A percentile compares a stretch with the other conserved stretches of the same genome.
Conservation (phyloP, 1,140 invertebrate species). For the Proales similis region DNA sequence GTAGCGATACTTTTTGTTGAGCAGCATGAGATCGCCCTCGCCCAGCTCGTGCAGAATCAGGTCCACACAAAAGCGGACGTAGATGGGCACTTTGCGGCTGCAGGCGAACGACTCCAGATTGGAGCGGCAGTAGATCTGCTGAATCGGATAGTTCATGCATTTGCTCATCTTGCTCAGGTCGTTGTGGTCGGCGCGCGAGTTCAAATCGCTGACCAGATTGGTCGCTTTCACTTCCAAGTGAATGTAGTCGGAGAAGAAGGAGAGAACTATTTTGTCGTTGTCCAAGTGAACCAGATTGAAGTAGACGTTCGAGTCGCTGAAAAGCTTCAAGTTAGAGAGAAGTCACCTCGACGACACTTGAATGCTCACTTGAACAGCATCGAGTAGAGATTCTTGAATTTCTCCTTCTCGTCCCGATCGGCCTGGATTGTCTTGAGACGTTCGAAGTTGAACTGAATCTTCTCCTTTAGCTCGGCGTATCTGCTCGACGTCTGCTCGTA, state of each 20-base stretch:
- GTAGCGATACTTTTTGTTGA: slow-evolving; percentile 10
- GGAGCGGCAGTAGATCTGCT: slow-evolving; percentile 2
- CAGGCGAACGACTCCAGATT: slow-evolving; percentile 22
- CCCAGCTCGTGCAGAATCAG: slow-evolving; percentile 16
- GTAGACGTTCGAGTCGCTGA: neutral
- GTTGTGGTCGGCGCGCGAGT: neutral
- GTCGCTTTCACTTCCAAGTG: slow-evolving; percentile 31
- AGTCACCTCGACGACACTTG: neutral
- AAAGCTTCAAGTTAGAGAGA: neutral
- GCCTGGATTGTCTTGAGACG: slow-evolving; percentile 2
- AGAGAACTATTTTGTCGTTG: neutral
- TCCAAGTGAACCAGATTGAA: slow-evolving; percentile 7
- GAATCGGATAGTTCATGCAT: slow-evolving; percentile 29
- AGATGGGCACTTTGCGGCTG: slow-evolving; percentile 8
- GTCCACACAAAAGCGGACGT: slow-evolving; percentile 19
- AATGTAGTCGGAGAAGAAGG: slow-evolving; percentile 13
- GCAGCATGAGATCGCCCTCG: slow-evolving; percentile 2
- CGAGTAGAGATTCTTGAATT: slow-evolving; percentile 7
- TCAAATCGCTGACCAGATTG: slow-evolving; percentile 23
- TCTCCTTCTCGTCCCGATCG: slow-evolving; percentile 20
- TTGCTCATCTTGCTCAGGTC: slow-evolving; percentile 18
- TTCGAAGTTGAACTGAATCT: slow-evolving; percentile 9
- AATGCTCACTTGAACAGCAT: neutral
- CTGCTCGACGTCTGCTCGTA: slow-evolving; percentile 5
- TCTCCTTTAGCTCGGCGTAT: slow-evolving; percentile 13